These are phyloP conservation scores for Orchestia grillus DNA, from an alignment of 1,140 invertebrate genomes.

Conservation along the genomic window DNA sequence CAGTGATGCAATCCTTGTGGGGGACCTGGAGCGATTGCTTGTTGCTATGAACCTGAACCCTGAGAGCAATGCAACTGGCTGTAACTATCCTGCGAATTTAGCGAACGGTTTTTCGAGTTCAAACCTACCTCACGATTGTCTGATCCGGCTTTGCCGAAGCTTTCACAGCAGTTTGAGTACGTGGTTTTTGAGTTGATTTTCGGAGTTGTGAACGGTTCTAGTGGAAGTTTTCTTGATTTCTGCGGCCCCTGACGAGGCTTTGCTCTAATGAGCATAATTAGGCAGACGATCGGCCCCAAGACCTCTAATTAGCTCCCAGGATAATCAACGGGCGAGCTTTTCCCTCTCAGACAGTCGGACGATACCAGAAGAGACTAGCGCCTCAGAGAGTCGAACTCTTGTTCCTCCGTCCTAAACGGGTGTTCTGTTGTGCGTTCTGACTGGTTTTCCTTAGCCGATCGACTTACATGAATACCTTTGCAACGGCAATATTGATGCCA, in stretches of 20 bases:
- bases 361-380: background rate
- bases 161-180: background rate
- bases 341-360: background rate
- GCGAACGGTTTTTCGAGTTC: background rate
- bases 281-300: constrained; percentile 14
- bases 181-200: background rate
- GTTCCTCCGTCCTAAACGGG: background rate
- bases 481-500: background rate
- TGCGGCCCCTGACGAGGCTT: constrained; percentile 46
- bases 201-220: background rate
- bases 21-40: background rate
- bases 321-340: background rate
- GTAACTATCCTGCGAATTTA: background rate
- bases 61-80: background rate
- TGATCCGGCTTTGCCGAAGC: background rate
- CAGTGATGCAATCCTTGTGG: background rate
- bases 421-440: background rate
- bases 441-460: background rate
- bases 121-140: background rate
- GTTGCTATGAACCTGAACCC: background rate
- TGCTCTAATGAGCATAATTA: constrained; percentile 47
- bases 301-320: constrained; percentile 32
- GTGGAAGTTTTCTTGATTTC: constrained; percentile 45
- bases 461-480: background rate
- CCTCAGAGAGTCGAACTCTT: background rate